Evolutionary conservation across 2,888 invertebrate species (phyloP).

Genomic region (Trichopria drosophilae): DNA sequence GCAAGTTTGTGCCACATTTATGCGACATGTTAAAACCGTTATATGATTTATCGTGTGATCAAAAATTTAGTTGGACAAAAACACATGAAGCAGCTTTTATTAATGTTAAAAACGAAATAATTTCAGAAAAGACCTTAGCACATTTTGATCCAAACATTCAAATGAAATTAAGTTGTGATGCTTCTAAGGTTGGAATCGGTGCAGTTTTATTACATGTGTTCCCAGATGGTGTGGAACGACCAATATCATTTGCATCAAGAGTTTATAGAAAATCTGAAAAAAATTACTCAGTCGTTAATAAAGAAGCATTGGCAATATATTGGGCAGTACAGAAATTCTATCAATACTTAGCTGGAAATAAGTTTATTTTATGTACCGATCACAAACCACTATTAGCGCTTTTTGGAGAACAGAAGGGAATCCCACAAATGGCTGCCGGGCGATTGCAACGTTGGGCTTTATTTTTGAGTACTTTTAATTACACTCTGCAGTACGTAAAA

Average conservation of each 20-base stretch:
- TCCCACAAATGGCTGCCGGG: slow-evolving; percentile 47
- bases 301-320: slow-evolving; percentile 47
- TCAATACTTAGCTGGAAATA: too few species aligned
- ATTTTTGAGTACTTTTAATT: slow-evolving; percentile 33
- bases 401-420: slow-evolving; percentile 44
- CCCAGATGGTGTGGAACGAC: slow-evolving; percentile 38
- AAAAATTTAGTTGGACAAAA: slow-evolving; percentile 26
- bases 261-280: slow-evolving; percentile 43
- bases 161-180: slow-evolving; percentile 7
- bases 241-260: slow-evolving; percentile 42
- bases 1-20: slow-evolving; percentile 47
- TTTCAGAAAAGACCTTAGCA: too few species aligned
- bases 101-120: slow-evolving; percentile 42
- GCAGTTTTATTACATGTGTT: slow-evolving; percentile 39
- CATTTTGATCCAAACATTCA: neutral
- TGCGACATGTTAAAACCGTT: slow-evolving; percentile 42
- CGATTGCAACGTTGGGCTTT: slow-evolving; percentile 45
- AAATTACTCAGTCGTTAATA: slow-evolving; percentile 46
- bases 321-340: slow-evolving; percentile 46
- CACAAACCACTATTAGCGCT: slow-evolving; percentile 44
- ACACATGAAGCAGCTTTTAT: slow-evolving; percentile 43
- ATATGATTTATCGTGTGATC: slow-evolving; percentile 38
- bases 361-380: slow-evolving; percentile 40
- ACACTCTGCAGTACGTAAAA: slow-evolving; percentile 31
- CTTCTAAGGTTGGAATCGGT: slow-evolving; percentile 38